Percentiles rank a stretch among this genome's conserved stretches.
Evolutionary conservation across 2,113 vertebrate genomes (phyloP).

Genomic region (Osmerus mordax): DNA sequence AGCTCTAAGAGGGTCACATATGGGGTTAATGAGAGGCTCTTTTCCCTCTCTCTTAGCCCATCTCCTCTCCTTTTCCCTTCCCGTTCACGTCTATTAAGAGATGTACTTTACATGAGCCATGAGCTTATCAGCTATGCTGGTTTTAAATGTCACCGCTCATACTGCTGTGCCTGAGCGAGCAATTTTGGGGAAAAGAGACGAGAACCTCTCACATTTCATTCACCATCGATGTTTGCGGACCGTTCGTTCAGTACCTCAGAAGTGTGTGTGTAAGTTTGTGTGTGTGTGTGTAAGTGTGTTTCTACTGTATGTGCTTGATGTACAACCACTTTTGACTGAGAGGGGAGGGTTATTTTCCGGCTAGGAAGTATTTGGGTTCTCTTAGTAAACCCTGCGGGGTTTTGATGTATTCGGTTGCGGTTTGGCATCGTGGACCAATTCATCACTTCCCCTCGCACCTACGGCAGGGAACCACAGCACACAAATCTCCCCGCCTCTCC

Average conservation of each 20-base stretch:
- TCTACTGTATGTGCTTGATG: background rate
- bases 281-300: no score
- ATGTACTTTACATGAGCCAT: no score
- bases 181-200: no score
- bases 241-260: no score
- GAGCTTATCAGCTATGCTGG: no score
- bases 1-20: slow-evolving; percentile 15
- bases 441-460: slow-evolving; percentile 50
- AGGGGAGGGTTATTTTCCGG: background rate
- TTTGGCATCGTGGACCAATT: slow-evolving; percentile 50
- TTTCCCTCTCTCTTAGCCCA: background rate
- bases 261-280: no score
- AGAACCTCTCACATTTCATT: no score
- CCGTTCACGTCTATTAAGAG: no score
- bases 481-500: slow-evolving; percentile 49
- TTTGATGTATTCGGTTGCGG: slow-evolving; percentile 46
- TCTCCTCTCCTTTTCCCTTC: no score
- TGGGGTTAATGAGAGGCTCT: slow-evolving; percentile 8
- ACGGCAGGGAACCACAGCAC: slow-evolving; percentile 45
- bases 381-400: slow-evolving; percentile 3
- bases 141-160: no score
- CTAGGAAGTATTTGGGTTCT: background rate
- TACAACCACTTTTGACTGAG: background rate
- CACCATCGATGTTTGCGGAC: no score
- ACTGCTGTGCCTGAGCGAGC: no score